These are phyloP conservation scores for Augochlorella aurata DNA, from an alignment of 2,888 invertebrate species.

Conservation along the genomic window DNA sequence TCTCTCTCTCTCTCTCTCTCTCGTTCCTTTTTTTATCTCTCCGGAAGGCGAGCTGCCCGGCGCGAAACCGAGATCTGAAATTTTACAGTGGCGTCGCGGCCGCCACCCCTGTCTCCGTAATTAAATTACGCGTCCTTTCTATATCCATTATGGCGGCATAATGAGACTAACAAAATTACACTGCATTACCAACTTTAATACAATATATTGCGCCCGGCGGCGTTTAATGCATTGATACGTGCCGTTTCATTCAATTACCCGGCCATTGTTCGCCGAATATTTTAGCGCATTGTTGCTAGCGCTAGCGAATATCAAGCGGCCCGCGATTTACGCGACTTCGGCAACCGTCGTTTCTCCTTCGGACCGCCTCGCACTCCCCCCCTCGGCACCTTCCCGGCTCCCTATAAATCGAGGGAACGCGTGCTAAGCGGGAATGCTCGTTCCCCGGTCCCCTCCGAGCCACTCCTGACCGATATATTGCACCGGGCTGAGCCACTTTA, in stretches of 20 bases:
- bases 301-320: neutral
- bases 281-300: neutral
- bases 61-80: conserved; percentile 41
- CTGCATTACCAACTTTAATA: conserved; percentile 44
- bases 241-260: conserved; percentile 20
- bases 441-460: neutral
- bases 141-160: conserved; percentile 52
- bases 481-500: conserved; percentile 54
- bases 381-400: neutral
- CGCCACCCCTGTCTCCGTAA: conserved; percentile 17
- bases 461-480: conserved; percentile 53
- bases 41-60: conserved; percentile 11
- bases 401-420: conserved; percentile 19
- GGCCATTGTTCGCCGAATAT: conserved; percentile 25
- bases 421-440: conserved; percentile 16
- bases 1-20: neutral
- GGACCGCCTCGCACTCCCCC: too few species aligned
- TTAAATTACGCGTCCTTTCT: conserved; percentile 54
- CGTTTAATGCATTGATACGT: conserved; percentile 43
- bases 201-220: conserved; percentile 32
- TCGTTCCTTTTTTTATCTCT: neutral
- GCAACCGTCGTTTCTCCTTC: neutral
- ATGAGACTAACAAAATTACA: conserved; percentile 54
- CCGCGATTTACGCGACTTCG: neutral
- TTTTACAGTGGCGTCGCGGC: conserved; percentile 35